Conservation (phyloP, 2,113 vertebrate genomes). For the Datnioides undecimradiatus region DNA sequence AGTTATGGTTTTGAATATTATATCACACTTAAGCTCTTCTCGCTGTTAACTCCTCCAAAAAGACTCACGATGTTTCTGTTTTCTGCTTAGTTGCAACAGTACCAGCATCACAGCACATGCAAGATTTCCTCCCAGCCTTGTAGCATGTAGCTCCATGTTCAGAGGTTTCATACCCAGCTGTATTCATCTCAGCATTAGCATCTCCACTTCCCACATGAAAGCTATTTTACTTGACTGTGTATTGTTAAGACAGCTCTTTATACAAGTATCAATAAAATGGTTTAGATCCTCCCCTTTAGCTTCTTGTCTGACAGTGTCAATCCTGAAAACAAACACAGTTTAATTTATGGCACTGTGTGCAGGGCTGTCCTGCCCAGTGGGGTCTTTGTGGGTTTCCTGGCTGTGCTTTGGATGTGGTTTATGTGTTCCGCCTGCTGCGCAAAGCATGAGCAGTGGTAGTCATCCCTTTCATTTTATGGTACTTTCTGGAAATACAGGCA, state of each 20-base stretch:
- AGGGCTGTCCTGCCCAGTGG: conserved; percentile 59
- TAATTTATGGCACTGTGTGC: conserved; percentile 63
- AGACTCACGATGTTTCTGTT: too few relatives aligned
- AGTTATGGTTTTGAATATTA: not conserved
- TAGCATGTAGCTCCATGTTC: not conserved
- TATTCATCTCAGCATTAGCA: not conserved
- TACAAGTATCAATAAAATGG: not conserved
- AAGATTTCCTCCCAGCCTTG: too few relatives aligned
- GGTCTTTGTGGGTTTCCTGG: conserved; percentile 77
- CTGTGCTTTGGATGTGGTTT: conserved; percentile 73
- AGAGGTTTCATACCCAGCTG: not conserved
- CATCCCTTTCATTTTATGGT: conserved; percentile 70
- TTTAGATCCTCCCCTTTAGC: conserved; percentile 12
- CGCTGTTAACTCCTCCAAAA: not conserved
- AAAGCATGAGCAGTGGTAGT: conserved; percentile 64
- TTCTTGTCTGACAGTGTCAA: conserved; percentile 45
- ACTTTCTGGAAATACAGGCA: conserved; percentile 53
- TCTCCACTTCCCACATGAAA: conserved; percentile 23
- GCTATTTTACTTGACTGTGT: conserved; percentile 10
- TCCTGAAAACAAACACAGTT: conserved; percentile 63
- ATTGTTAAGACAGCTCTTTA: conserved; percentile 26
- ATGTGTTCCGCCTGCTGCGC: conserved; percentile 60
- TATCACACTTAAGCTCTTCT: not conserved
- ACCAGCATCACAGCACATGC: not conserved
- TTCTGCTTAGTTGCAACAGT: not conserved